Evolutionary conservation across 2,888 invertebrate genomes (phyloP), one percentile per base, ranked within the genome.

Genomic region (Conus canariensis): DNA sequence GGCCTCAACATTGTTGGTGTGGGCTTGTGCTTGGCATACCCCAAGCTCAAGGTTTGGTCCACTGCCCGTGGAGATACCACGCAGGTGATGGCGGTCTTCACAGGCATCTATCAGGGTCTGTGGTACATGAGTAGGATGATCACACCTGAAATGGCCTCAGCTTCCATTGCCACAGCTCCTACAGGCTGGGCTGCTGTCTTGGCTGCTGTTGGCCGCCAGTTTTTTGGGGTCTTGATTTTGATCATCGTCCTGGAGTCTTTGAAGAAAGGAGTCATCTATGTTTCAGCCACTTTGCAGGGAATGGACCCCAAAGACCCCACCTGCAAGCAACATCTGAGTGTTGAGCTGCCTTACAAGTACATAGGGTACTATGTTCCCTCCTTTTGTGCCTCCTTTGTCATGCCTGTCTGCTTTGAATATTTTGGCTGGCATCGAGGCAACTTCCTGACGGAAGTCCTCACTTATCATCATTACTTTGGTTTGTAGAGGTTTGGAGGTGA

Each of bases 61-160:
- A 98, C 98, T 12, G 98, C 98, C 2, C 95, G 99, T 95, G 98
- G 98, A 58, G 99, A 99, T 96, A 99, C 99, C 0, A 97, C 98
- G 1, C 98, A 98, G 97, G 98, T 98, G 93, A 97, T 98, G 92
- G 98, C 93, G 16, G 94, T 95, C 56, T 94, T 93, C 58, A 93
- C 94, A 1, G 98, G 98, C 88, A 97, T 98, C 92, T 97, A 98
- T 87, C 96, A 97, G 5, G 98, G 98, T 30, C 97, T 98, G 9
- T 98, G 98, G 98, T 96, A 98, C 80, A 98, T 98, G 96, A 98
- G 97, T 96, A 98, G 97, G 95, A 97, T 97, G 22, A 98, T 98
- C n/a, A 96, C 96, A 14, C 91, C 93, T 0, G 82, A 90, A n/a
- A 90, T 92, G 25, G 90, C 90, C 0, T 96, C 97, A 64, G 98